phyloP scores from a whole-genome alignment of 2,113 vertebrate species.

The Potamarius usumacintae region DNA sequence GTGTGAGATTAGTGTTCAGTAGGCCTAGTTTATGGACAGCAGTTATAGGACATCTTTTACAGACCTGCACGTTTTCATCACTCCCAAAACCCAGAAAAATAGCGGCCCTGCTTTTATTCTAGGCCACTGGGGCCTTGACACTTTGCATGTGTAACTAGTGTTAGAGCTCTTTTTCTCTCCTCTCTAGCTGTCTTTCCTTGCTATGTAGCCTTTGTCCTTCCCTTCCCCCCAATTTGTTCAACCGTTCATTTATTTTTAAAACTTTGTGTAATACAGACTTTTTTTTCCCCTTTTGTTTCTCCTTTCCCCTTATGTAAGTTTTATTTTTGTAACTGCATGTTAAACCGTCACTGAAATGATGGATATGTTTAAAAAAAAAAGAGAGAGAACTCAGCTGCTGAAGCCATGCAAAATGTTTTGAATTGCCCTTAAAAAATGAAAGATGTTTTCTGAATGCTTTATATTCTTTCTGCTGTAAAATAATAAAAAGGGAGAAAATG shows the following conservation, averaged over 20 bases:
- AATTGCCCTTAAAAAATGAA: constrained; percentile 99
- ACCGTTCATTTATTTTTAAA: constrained; percentile 60
- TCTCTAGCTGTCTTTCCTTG: constrained; percentile 75
- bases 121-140: constrained; percentile 85
- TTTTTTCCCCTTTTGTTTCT: constrained; percentile 62
- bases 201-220: constrained; percentile 59
- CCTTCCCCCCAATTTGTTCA: constrained; percentile 47
- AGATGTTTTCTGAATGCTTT: constrained; percentile 99
- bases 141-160: constrained; percentile 99
- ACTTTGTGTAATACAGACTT: constrained; percentile 60
- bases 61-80: constrained; percentile 83
- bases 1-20: constrained; percentile 80
- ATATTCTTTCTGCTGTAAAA: constrained; percentile 99
- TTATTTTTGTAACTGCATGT: constrained; percentile 99
- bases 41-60: constrained; percentile 80
- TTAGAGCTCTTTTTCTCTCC: constrained; percentile 85
- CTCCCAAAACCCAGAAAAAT: constrained; percentile 66
- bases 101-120: constrained; percentile 75
- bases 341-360: constrained; percentile 99
- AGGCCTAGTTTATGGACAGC: constrained; percentile 75
- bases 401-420: constrained; percentile 99
- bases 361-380: constrained; percentile 88
- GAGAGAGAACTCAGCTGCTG: constrained; percentile 94
- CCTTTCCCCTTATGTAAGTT: constrained; percentile 88
- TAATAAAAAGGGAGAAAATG: constrained; percentile 87